Conservation (phyloP, 2,113 vertebrate genomes). For the Epinephelus fuscoguttatus region DNA sequence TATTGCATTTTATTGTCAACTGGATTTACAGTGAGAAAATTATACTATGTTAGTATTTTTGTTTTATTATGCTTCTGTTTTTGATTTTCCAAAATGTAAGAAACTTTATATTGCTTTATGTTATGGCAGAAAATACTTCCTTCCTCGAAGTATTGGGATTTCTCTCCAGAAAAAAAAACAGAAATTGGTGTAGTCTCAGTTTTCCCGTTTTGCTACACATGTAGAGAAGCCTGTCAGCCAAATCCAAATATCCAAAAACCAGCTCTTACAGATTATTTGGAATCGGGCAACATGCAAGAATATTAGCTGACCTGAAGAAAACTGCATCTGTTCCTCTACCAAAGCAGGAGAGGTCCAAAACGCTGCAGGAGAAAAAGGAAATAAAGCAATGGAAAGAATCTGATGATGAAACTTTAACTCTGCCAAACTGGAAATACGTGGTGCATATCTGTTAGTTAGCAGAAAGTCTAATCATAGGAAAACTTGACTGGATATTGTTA, state of each 20-base stretch:
- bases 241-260: not conserved
- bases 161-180: conserved; percentile 44
- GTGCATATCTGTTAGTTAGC: conserved; percentile 84
- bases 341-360: conserved; percentile 53
- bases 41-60: conserved; percentile 91
- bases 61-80: conserved; percentile 87
- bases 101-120: conserved; percentile 85
- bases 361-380: conserved; percentile 38
- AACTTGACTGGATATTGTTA: conserved; percentile 98
- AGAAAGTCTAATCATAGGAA: conserved; percentile 90
- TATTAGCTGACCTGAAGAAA: conserved; percentile 29
- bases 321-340: conserved; percentile 38
- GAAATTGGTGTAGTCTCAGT: conserved; percentile 46
- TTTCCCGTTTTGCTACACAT: conserved; percentile 34
- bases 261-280: not conserved
- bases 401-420: conserved; percentile 82
- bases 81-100: conserved; percentile 90
- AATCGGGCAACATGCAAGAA: conserved; percentile 17
- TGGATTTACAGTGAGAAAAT: conserved; percentile 90
- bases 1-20: conserved; percentile 86
- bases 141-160: conserved; percentile 73
- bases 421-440: conserved; percentile 96
- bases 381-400: conserved; percentile 67
- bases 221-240: conserved; percentile 4
- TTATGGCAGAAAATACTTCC: conserved; percentile 82